These are phyloP conservation scores for Herminia tarsipennalis DNA, from an alignment of 2,888 invertebrate genomes.

Conservation along the genomic window DNA sequence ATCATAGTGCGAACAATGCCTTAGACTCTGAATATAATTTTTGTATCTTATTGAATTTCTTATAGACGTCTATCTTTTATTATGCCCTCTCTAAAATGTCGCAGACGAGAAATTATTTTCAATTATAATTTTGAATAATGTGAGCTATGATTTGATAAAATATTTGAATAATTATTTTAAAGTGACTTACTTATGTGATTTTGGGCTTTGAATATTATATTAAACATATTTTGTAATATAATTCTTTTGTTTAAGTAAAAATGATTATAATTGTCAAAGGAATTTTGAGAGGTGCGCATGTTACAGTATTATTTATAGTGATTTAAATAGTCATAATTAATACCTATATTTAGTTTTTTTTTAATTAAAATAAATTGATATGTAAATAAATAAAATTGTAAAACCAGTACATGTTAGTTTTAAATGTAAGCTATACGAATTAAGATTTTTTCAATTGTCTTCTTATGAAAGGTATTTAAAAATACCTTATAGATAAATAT, in stretches of 20 bases:
- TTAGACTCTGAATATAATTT: slow-evolving; percentile 24
- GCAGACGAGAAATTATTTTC: slow-evolving; percentile 8
- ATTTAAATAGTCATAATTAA: slow-evolving; percentile 25
- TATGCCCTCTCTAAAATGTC: slow-evolving; percentile 13
- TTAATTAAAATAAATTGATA: too few relatives aligned
- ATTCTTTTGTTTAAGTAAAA: too few relatives aligned
- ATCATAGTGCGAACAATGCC: slow-evolving; percentile 30
- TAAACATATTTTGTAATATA: slow-evolving; percentile 4
- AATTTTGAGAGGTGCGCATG: slow-evolving; percentile 39
- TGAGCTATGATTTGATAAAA: slow-evolving; percentile 8
- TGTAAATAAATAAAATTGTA: too few relatives aligned
- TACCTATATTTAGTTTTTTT: slow-evolving; percentile 20
- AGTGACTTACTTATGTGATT: slow-evolving; percentile 5
- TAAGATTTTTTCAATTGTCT: too few relatives aligned
- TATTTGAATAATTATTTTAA: slow-evolving; percentile 11
- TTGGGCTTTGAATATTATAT: slow-evolving; percentile 11
- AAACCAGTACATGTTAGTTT: too few relatives aligned
- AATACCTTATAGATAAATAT: too few relatives aligned
- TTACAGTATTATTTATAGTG: slow-evolving; percentile 60
- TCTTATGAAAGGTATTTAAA: too few relatives aligned
- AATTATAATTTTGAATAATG: slow-evolving; percentile 21
- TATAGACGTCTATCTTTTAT: slow-evolving; percentile 23
- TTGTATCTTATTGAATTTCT: slow-evolving; percentile 37
- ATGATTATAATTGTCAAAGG: too few relatives aligned
- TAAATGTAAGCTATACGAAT: too few relatives aligned